These are phyloP conservation scores for Megaustenia siamemsis DNA, from an alignment of 2,888 invertebrate genomes.

Conservation along the genomic window DNA sequence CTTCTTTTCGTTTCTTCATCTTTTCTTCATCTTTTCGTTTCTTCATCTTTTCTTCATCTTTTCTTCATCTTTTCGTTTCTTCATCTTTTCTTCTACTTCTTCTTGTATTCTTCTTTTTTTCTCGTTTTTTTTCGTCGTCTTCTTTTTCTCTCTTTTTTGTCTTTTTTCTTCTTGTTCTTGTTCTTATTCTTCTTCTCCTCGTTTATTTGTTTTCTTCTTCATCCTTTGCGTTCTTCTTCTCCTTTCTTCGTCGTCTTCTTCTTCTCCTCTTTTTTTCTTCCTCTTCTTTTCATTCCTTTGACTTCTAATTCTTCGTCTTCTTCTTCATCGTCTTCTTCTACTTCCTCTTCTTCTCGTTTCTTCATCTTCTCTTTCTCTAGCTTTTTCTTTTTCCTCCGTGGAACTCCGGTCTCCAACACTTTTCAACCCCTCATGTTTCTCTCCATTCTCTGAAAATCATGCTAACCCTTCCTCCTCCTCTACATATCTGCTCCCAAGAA, in stretches of 20 bases:
- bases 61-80: slow-evolving; percentile 26
- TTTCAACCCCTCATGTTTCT: too few species aligned
- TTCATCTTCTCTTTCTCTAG: too few species aligned
- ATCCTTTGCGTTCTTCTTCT: not conserved
- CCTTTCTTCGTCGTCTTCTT: not conserved
- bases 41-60: not conserved
- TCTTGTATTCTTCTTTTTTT: not conserved
- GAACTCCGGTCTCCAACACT: too few species aligned
- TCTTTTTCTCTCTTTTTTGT: slow-evolving; percentile 10
- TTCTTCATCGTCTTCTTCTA: not conserved
- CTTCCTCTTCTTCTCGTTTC: not conserved
- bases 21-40: slow-evolving; percentile 21
- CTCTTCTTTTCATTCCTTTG: not conserved
- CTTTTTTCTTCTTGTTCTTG: slow-evolving; percentile 10
- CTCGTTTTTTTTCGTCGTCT: not conserved
- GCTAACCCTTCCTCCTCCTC: too few species aligned
- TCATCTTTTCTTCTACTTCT: slow-evolving; percentile 22
- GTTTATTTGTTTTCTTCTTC: slow-evolving; percentile 9
- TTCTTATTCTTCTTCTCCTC: not conserved
- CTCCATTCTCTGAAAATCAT: too few species aligned
- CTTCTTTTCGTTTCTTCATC: slow-evolving; percentile 17
- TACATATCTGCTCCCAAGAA: too few species aligned
- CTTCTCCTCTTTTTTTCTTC: not conserved
- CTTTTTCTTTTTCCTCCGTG: too few species aligned
- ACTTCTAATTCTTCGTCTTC: not conserved